Conservation (phyloP, 2,113 vertebrate species). For the sheep (Ovis aries) region DNA sequence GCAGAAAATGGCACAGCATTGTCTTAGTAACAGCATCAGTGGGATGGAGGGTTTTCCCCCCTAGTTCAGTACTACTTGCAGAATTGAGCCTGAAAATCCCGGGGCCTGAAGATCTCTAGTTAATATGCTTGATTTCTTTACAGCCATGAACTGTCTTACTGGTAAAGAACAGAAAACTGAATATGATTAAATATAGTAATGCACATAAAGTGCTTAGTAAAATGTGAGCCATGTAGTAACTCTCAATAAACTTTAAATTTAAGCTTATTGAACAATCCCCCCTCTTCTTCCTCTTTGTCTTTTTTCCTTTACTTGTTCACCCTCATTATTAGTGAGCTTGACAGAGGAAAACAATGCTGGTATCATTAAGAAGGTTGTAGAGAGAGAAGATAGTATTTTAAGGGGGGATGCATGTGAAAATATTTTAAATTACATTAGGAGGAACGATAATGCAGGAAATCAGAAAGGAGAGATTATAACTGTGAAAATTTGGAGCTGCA, state of each 20-base stretch:
- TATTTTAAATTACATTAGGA: background rate
- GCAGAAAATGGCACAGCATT: accelerated
- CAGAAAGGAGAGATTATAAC: background rate
- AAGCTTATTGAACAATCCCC: background rate
- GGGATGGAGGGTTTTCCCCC: background rate
- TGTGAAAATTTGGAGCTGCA: background rate
- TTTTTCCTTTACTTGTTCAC: background rate
- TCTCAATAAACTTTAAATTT: background rate
- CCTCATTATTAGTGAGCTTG: background rate
- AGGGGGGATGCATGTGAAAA: background rate
- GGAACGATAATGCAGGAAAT: background rate
- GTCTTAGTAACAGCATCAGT: background rate
- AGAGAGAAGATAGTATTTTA: background rate
- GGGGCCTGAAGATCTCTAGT: accelerated
- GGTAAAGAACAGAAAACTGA: background rate
- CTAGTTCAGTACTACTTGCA: background rate
- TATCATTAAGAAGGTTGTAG: background rate
- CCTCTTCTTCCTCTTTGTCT: background rate
- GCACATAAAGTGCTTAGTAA: background rate
- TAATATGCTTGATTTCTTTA: background rate
- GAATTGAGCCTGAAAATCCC: background rate
- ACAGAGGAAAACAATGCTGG: background rate
- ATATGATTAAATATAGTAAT: background rate
- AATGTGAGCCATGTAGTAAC: background rate
- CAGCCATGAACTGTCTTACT: background rate